Conservation (phyloP, 2,888 invertebrate genomes). For the Pogonocherus hispidulus region DNA sequence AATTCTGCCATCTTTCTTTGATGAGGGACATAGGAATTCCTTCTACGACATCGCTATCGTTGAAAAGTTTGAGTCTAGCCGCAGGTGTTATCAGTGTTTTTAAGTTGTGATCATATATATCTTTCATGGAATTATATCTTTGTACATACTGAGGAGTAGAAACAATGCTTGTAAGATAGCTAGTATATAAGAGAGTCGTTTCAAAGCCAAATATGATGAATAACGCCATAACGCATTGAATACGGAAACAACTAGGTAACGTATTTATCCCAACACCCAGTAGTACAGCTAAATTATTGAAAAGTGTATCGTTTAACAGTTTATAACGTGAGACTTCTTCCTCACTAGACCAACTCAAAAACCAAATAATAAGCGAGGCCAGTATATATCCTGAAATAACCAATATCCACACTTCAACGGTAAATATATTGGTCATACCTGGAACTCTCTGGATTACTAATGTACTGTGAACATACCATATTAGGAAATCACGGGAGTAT, state of each 20-base stretch:
- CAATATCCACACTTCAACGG: neutral
- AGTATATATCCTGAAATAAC: conserved; percentile 11
- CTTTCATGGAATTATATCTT: conserved; percentile 28
- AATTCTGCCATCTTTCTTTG: neutral
- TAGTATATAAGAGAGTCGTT: conserved; percentile 17
- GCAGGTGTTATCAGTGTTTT: conserved; percentile 13
- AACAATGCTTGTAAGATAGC: conserved; percentile 28
- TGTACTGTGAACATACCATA: neutral
- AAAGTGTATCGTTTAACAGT: conserved; percentile 7
- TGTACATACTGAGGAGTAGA: conserved; percentile 19
- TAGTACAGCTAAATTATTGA: conserved; percentile 17
- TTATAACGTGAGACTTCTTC: conserved; percentile 28
- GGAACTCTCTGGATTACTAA: conserved; percentile 17
- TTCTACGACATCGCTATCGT: neutral
- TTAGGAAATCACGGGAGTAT: neutral
- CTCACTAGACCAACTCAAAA: neutral
- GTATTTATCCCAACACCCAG: conserved; percentile 10
- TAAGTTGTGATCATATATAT: conserved; percentile 34
- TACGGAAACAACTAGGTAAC: conserved; percentile 18
- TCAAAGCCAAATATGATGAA: conserved; percentile 26
- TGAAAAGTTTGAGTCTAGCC: neutral
- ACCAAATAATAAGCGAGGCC: conserved; percentile 20
- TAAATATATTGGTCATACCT: conserved; percentile 25
- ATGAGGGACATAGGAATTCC: neutral
- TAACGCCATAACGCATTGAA: conserved; percentile 30